phyloP scores from a whole-genome alignment of 2,888 invertebrate genomes.

The Drosophila cognata region DNA sequence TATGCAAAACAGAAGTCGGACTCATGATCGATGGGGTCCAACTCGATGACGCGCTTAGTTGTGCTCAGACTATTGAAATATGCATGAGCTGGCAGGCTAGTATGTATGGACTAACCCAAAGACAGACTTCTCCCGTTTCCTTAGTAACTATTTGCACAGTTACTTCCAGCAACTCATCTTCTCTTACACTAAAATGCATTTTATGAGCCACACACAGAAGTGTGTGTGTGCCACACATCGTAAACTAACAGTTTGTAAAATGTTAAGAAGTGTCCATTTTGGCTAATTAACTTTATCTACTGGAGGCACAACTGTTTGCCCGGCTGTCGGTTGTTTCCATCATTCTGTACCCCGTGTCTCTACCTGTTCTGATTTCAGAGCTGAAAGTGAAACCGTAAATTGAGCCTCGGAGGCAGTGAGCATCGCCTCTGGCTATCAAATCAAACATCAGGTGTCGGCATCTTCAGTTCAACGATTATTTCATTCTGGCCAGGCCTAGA shows the following conservation, averaged over 20 bases:
- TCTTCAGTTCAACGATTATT: constrained; percentile 38
- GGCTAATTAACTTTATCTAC: constrained; percentile 77
- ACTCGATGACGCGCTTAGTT: constrained; percentile 64
- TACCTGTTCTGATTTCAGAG: constrained; percentile 83
- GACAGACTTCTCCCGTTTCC: constrained; percentile 82
- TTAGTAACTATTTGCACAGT: constrained; percentile 24
- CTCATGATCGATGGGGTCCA: constrained; percentile 39
- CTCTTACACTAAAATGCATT: constrained; percentile 21
- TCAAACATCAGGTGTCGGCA: constrained; percentile 82
- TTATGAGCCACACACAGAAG: constrained; percentile 57
- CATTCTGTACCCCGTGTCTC: neutral
- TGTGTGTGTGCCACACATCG: constrained; percentile 72
- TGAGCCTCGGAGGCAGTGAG: constrained; percentile 24
- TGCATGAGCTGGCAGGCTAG: constrained; percentile 54
- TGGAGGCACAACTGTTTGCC: constrained; percentile 62
- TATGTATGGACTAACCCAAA: constrained; percentile 5
- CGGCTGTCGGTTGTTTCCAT: constrained; percentile 37
- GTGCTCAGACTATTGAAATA: constrained; percentile 58
- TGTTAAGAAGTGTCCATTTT: constrained; percentile 29
- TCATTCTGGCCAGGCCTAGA: constrained; percentile 37
- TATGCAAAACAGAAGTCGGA: constrained; percentile 45
- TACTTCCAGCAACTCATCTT: neutral
- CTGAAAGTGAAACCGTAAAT: constrained; percentile 83
- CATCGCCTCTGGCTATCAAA: constrained; percentile 57
- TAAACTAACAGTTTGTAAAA: constrained; percentile 83